phyloP scores from a whole-genome alignment of 37 sponge, comb jelly and placozoan genomes.

The Haliclona indistincta region DNA sequence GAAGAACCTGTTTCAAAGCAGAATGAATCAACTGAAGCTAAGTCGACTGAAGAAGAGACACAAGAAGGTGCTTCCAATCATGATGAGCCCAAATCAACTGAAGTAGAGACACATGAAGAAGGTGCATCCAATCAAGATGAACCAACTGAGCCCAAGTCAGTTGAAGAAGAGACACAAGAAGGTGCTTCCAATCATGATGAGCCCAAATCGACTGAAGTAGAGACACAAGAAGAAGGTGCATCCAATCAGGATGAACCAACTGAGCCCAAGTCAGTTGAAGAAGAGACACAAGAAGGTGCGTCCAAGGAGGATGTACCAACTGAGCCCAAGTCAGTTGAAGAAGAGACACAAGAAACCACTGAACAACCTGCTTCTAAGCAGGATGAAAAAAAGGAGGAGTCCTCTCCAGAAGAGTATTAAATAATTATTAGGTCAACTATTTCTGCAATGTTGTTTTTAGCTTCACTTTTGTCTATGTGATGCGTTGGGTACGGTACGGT shows the following conservation, averaged over 20 bases:
- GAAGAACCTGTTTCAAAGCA: not conserved
- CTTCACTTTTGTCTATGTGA: no score
- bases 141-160: not conserved
- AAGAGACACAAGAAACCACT: slow-evolving; percentile 10
- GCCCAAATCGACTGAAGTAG: not conserved
- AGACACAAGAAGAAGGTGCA: slow-evolving; percentile 5
- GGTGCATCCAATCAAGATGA: not conserved
- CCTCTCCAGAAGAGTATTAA: no score
- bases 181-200: slow-evolving; percentile 13
- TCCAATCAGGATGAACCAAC: not conserved
- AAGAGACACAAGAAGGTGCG: not conserved
- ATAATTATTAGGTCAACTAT: no score
- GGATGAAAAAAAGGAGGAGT: not conserved
- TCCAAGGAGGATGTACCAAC: slow-evolving; percentile 20
- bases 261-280: not conserved
- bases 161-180: not conserved
- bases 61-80: slow-evolving; percentile 18
- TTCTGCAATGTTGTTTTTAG: no score
- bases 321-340: not conserved
- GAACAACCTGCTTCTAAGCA: not conserved
- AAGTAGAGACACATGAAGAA: slow-evolving; percentile 11
- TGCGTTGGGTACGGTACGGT: no score
- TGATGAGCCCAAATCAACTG: not conserved
- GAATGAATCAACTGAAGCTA: not conserved
- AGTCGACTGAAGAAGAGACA: not conserved